Conservation (phyloP, 2,113 vertebrate species). For the Cercopithecus mona region DNA sequence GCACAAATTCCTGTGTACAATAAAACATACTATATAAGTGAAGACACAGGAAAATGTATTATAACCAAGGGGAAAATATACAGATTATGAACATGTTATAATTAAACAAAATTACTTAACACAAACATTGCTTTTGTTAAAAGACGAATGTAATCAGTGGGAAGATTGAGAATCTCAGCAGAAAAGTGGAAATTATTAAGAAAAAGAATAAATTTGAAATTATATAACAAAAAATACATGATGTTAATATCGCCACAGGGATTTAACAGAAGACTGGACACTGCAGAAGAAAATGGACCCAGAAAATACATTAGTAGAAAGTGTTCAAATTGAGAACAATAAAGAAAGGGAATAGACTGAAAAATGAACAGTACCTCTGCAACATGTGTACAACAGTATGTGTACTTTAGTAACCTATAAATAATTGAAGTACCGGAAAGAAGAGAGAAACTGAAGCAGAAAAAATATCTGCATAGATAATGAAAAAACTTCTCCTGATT, state of each 20-base stretch:
- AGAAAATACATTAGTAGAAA: background rate
- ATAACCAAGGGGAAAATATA: background rate
- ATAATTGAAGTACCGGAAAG: background rate
- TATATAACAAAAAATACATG: background rate
- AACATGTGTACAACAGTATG: background rate
- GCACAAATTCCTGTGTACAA: background rate
- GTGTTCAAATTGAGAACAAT: background rate
- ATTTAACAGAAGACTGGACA: background rate
- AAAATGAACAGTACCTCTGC: background rate
- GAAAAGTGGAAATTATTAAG: background rate
- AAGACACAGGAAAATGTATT: background rate
- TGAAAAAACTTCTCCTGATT: background rate
- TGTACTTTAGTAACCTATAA: background rate
- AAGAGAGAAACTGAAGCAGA: background rate
- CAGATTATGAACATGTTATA: background rate
- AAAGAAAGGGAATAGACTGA: background rate
- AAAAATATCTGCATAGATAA: background rate
- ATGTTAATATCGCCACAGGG: background rate
- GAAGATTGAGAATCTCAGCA: background rate
- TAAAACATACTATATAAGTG: background rate
- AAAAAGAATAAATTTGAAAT: background rate
- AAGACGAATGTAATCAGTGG: background rate
- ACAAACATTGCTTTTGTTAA: background rate
- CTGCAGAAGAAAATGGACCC: background rate
- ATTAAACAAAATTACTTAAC: background rate